phyloP scores from a whole-genome alignment of 2,113 vertebrate genomes.

The Tragelaphus buxtoni region DNA sequence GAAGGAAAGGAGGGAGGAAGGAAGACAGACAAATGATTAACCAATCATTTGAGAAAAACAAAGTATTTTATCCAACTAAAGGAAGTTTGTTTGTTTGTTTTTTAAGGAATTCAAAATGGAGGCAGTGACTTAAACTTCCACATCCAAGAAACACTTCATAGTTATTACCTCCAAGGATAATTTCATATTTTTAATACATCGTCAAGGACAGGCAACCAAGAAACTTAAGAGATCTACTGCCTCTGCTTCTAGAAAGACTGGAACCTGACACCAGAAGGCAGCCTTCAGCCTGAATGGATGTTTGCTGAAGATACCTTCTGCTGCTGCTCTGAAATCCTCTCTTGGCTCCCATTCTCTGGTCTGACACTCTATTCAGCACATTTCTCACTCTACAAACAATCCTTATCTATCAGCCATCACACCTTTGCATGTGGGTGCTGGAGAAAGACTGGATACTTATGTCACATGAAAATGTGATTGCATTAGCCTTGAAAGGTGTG shows the following conservation, averaged over 20 bases:
- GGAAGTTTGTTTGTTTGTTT: neutral
- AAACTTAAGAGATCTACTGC: neutral
- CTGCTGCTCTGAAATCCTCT: neutral
- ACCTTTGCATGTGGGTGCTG: neutral
- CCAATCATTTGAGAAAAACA: neutral
- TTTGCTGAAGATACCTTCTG: conserved; percentile 27
- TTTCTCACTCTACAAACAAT: neutral
- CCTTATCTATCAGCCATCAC: neutral
- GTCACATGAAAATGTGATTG: neutral
- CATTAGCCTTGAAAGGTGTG: conserved; percentile 15
- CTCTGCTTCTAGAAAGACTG: neutral
- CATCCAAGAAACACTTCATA: neutral
- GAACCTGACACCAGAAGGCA: neutral
- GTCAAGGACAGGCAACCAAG: neutral
- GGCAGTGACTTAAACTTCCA: neutral
- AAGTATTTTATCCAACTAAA: neutral
- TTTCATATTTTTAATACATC: neutral
- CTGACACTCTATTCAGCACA: conserved; percentile 10
- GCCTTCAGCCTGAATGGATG: neutral
- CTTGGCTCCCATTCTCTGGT: neutral
- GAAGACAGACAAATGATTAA: neutral
- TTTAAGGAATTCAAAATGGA: neutral
- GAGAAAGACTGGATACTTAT: neutral
- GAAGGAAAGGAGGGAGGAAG: no score
- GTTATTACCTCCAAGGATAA: neutral